Conservation (phyloP, 2,113 vertebrate genomes). For the Anseranas semipalmata region DNA sequence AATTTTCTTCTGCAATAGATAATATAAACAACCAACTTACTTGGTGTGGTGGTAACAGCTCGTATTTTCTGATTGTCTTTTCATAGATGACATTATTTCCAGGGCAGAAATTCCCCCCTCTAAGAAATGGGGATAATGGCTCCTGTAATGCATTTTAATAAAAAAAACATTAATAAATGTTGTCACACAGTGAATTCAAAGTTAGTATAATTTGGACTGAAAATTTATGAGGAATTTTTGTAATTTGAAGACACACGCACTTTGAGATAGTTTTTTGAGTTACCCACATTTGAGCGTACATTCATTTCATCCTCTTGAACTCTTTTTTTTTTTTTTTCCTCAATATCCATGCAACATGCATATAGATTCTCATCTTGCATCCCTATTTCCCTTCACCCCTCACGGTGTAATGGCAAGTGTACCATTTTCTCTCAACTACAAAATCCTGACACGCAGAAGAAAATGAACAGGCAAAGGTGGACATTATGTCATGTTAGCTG, state of each 20-base stretch:
- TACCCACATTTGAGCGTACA: background rate
- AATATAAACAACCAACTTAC: constrained; percentile 47
- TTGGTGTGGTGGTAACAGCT: constrained; percentile 73
- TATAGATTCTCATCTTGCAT: background rate
- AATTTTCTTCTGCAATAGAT: background rate
- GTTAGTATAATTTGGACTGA: background rate
- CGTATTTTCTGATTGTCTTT: constrained; percentile 81
- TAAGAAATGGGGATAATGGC: constrained; percentile 73
- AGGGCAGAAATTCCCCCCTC: constrained; percentile 70
- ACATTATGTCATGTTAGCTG: background rate
- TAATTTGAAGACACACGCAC: background rate
- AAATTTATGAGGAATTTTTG: rapidly evolving
- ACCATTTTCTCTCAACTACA: background rate
- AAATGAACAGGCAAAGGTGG: background rate
- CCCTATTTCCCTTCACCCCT: background rate
- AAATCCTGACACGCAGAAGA: background rate
- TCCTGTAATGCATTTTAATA: constrained; percentile 62
- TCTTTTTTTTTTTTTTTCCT: too few species aligned
- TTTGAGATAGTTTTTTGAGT: background rate
- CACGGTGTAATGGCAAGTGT: background rate
- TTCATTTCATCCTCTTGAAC: background rate
- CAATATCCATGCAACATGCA: background rate
- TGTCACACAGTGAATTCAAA: background rate
- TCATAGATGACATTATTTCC: constrained; percentile 83
- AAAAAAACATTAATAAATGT: background rate